Evolutionary conservation across 2,888 invertebrate genomes (phyloP), one percentile per base, ranked within the genome.

Genomic region (Ferrisia virgata): DNA sequence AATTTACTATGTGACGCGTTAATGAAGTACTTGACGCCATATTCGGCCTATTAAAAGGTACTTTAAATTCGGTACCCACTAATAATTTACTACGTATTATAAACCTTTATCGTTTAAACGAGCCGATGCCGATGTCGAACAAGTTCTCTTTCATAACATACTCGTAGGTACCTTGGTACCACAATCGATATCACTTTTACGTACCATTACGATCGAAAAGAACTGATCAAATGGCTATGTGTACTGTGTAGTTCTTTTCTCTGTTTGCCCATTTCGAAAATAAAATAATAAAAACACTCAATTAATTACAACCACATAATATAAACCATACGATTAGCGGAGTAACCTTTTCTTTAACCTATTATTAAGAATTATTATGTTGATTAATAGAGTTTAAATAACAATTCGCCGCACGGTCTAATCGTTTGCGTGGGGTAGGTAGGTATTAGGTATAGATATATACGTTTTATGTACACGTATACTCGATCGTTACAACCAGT

Each of bases 331-430:
- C n/a, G 28, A 64, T 64, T n/a, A 33, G n/a, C 33, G 4, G 9
- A 13, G 72, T 33, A 33, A 72, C 25, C 33, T 31, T 33, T 31
- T 22, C 22, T n/a, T 47, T 18, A 72, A 33, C 72, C 72, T 72
- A 72, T 72, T 33, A 72, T 72, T 72, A 72, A 13, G 72, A 33
- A 72, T 72, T 64, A 72, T 33, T 72, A 72, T 33, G 33, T 72
- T 72, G 72, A 72, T 72, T 72, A 72, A 72, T 72, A 72, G 72
- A 72, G 72, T 72, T 72, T 72, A 72, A 72, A 72, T 72, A 72
- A 72, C 33, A 72, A 72, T 72, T 72, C 33, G 13, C 64, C 28
- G 64, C 72, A 72, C 72, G n/a, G 58, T 64, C 25, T 64, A 18
- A 64, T 13, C 25, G 28, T 64, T 72, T 72, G 33, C 72, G 72